Percentiles rank a stretch among this genome's conserved stretches.
Evolutionary conservation across 2,797 vertebrate genomes (phyloP).

Genomic region (Chiroxiphia lanceolata): DNA sequence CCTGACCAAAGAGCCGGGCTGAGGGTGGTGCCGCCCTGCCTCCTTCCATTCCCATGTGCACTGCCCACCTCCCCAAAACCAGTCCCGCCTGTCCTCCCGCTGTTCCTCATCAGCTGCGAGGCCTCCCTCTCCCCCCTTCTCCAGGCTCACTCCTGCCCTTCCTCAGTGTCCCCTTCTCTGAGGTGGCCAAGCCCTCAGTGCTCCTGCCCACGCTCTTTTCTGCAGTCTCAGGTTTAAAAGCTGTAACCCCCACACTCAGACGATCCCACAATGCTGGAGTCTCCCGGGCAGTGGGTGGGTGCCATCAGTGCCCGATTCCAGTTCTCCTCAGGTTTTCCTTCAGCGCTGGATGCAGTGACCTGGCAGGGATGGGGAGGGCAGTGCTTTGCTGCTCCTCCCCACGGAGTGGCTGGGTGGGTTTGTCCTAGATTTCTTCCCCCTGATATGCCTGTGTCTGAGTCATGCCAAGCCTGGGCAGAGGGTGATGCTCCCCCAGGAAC

Average conservation of each 20-base stretch:
- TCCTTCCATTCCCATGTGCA: not conserved
- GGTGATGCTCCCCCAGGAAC: not conserved
- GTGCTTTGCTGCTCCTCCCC: not conserved
- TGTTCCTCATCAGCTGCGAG: not conserved
- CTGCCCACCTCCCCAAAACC: not conserved
- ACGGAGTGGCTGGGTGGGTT: not conserved
- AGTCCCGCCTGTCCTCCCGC: not conserved
- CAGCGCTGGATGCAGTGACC: not conserved
- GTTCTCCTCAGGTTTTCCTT: fast-evolving
- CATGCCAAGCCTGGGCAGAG: not conserved
- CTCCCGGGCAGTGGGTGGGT: not conserved
- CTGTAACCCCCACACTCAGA: fast-evolving
- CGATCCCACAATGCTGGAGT: fast-evolving
- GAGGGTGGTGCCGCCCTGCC: not conserved
- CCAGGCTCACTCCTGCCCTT: not conserved
- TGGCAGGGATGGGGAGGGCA: not conserved
- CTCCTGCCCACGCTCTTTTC: not conserved
- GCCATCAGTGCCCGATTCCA: fast-evolving
- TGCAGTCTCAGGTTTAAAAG: not conserved
- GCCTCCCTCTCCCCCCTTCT: not conserved
- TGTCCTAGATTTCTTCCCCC: not conserved
- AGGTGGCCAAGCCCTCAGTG: fast-evolving
- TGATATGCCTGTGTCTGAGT: not conserved
- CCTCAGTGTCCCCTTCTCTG: not conserved
- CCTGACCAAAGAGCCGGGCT: not conserved